Conservation (phyloP, 2,888 invertebrate species). For the Amblyjoppa proteus region DNA sequence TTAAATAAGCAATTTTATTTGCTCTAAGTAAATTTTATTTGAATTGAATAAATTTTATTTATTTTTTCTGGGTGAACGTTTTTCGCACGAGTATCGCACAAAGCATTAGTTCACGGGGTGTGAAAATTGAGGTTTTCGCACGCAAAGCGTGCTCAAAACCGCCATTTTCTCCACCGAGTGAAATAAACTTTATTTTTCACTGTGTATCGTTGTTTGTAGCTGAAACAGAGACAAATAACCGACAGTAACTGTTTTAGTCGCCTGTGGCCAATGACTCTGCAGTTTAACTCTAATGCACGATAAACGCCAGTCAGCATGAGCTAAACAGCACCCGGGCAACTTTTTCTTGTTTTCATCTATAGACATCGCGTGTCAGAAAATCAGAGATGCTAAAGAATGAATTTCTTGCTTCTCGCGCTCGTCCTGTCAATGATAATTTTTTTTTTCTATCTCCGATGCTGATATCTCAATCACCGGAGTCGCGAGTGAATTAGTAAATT, state of each 20-base stretch:
- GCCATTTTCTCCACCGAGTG: no score
- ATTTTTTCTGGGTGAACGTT: no score
- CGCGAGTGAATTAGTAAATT: conserved; percentile 28
- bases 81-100: no score
- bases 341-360: conserved; percentile 14
- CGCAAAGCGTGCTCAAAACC: no score
- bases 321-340: conserved; percentile 1
- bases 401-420: conserved; percentile 30
- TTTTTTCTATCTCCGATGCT: background rate
- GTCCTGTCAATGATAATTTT: conserved; percentile 52
- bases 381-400: conserved; percentile 16
- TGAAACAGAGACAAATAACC: background rate
- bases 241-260: conserved; percentile 12
- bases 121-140: no score
- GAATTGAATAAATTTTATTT: no score
- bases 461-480: conserved; percentile 57
- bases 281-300: background rate
- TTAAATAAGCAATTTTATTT: no score
- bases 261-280: background rate
- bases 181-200: background rate
- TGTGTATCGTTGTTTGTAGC: background rate
- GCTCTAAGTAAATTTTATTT: no score
- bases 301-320: conserved; percentile 65
- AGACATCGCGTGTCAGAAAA: conserved; percentile 62
- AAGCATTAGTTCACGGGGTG: no score